Evolutionary conservation across 2,113 vertebrate species (phyloP).

Genomic region (Helogale parvula): DNA sequence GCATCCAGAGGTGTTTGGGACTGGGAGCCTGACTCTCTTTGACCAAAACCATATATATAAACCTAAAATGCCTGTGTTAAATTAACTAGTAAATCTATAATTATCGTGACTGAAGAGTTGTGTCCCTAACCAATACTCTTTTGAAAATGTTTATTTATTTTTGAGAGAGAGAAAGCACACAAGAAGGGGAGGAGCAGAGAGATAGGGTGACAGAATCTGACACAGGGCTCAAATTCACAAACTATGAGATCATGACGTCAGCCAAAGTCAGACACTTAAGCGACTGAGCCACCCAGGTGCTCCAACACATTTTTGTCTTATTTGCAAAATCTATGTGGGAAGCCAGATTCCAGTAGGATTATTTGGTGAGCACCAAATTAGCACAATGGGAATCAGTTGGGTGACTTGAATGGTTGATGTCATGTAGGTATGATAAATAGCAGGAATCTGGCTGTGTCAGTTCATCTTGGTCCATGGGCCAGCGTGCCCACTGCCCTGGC

Average conservation of each 20-base stretch:
- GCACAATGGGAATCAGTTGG: neutral
- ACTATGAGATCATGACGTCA: no score
- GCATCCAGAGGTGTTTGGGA: neutral
- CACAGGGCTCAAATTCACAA: no score
- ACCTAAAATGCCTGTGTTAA: neutral
- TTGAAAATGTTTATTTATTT: neutral
- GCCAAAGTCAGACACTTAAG: no score
- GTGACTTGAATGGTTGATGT: neutral
- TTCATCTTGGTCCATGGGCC: neutral
- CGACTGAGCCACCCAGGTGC: no score
- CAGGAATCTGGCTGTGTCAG: neutral
- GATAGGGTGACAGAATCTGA: no score
- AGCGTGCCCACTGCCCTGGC: neutral
- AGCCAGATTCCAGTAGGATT: neutral
- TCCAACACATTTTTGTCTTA: neutral
- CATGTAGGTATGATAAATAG: neutral
- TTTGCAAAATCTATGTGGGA: neutral
- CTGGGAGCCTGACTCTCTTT: neutral
- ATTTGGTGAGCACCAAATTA: neutral
- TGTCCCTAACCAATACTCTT: neutral
- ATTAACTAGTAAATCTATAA: neutral
- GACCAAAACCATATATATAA: neutral
- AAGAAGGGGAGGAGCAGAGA: no score
- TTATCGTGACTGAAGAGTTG: neutral
- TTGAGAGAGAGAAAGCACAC: no score